Evolutionary conservation across 92 coral and sea anemone species (phyloP).

Genomic region (Nematostella vectensis): DNA sequence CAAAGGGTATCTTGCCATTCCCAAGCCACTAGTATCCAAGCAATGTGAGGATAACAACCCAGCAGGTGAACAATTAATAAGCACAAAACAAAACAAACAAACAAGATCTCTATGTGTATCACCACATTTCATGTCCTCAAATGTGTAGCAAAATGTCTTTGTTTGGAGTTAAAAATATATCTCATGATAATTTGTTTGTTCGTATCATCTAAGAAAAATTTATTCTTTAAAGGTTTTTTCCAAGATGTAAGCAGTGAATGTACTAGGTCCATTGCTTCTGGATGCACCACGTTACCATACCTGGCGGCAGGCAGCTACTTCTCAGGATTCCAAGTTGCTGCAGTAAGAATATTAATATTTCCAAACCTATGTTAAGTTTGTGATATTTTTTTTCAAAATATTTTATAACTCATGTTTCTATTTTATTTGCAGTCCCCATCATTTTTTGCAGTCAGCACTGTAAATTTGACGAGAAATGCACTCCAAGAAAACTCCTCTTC

Average conservation of each 20-base stretch:
- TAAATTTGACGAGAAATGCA: no score
- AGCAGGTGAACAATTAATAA: constrained; percentile 50
- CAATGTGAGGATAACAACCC: constrained; percentile 82
- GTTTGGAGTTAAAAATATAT: neutral
- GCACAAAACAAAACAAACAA: no score
- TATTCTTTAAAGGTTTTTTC: constrained; percentile 49
- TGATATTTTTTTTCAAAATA: no score
- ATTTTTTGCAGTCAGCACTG: no score
- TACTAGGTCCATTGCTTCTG: constrained; percentile 47
- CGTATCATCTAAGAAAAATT: no score
- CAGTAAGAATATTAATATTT: constrained; percentile 22
- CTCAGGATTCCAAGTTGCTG: constrained; percentile 60
- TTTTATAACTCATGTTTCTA: no score
- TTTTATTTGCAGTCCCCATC: no score
- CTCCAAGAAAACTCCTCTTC: no score
- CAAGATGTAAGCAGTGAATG: constrained; percentile 58
- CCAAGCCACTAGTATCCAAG: constrained; percentile 51
- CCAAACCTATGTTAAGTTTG: neutral
- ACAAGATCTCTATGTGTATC: no score
- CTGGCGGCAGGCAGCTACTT: constrained; percentile 74
- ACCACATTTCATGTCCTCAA: no score
- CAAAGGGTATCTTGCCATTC: constrained; percentile 70
- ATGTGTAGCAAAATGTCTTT: no score
- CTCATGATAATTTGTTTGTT: neutral
- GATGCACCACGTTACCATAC: constrained; percentile 46